Base-by-base conservation (phyloP, 2,797 vertebrate genomes). In the Botia almorhae region DNA sequence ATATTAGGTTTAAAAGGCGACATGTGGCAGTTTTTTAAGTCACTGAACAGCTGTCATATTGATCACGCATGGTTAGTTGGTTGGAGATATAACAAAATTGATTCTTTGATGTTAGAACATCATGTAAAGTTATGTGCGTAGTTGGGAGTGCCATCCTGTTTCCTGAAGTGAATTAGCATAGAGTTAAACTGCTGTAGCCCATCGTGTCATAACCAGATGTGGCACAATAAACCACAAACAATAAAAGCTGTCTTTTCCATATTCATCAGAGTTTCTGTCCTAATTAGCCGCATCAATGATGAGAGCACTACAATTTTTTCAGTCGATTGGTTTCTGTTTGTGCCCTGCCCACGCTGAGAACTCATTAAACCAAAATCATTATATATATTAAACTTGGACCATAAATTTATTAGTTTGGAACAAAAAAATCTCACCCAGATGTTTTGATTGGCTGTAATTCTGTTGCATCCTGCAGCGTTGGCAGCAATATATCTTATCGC, bases 61-160 rank as follows among this genome's bases (percentile, higher is more conserved):
- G 46, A 72, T 64, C 68, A 72, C 64, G 29, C 69, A 43, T 46
- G 46, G 6, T 64, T 64, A 39, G n/a, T 55, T 76, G 74, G 29
- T 2, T 60, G 21, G 12, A 79, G 58, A 53, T 43, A n/a, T 0
- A 53, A 46, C 43, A 55, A 26, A 64, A 53, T 79, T 3, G 23
- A 33, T 56, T 58, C 14, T 29, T 55, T 46, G 11, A 58, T 46
- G 23, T 13, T 63, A 61, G 12, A 70, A n/a, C 8, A 78, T 64
- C 2, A 71, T 70, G 55, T 21, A 70, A 78, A 26, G 61, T 69
- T 11, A 21, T 60, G 60, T 46, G 43, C 1, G 43, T 11, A 33
- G 17, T 61, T 29, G 2, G 1, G 17, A 29, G 13, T 69, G 17
- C 6, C 23, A 29, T 69, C 8, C 43, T n/a, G n/a, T 29, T 14